Conservation (phyloP, 2,888 invertebrate genomes). For the Achlya flavicornis region DNA sequence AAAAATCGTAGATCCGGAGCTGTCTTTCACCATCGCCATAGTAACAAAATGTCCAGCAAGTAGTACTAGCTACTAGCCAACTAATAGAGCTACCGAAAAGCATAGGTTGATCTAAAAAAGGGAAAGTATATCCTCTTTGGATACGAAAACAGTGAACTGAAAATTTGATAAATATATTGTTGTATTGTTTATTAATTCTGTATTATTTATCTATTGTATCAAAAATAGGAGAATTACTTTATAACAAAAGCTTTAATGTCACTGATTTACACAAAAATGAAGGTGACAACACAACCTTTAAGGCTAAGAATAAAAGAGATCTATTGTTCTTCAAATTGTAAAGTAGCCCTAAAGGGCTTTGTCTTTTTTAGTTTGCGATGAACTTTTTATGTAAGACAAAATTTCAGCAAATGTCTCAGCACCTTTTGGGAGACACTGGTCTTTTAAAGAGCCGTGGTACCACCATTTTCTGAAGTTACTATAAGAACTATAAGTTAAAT, state of each 20-base stretch:
- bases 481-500: constrained; percentile 37
- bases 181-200: no score
- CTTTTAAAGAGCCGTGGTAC: constrained; percentile 46
- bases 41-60: no score
- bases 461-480: constrained; percentile 65
- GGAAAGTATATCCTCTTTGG: no score
- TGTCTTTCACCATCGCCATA: no score
- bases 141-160: no score
- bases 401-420: constrained; percentile 38
- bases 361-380: neutral
- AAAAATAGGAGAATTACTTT: neutral
- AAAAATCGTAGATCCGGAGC: no score
- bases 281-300: constrained; percentile 5
- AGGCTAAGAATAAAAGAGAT: neutral
- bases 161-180: no score
- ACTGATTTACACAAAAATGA: neutral
- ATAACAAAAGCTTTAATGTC: neutral
- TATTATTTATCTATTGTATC: neutral
- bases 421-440: constrained; percentile 49
- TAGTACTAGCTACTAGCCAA: no score
- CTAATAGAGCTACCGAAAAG: no score
- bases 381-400: constrained; percentile 39
- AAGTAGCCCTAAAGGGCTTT: neutral
- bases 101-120: no score
- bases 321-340: constrained; percentile 4